Evolutionary conservation across 2,797 vertebrate genomes (phyloP).

Genomic region (Acanthopagrus latus): DNA sequence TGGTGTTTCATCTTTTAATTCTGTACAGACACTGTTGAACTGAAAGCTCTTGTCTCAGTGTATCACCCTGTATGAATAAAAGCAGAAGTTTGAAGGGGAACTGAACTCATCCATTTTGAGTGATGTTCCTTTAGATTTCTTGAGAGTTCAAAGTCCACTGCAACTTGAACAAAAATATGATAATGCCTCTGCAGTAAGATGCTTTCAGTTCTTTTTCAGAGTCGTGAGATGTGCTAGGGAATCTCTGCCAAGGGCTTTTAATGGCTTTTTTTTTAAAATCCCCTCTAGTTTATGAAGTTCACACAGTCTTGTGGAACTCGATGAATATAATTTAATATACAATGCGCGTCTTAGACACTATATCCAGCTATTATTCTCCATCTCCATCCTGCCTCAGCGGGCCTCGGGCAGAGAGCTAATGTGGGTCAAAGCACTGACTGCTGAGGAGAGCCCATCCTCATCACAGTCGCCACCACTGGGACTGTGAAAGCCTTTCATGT

Average conservation of each 20-base stretch:
- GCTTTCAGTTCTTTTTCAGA: conserved; percentile 30
- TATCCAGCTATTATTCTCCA: conserved; percentile 62
- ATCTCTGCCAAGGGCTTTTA: conserved; percentile 51
- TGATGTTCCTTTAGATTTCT: not conserved
- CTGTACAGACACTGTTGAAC: not conserved
- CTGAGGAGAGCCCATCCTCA: conserved; percentile 62
- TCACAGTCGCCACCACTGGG: conserved; percentile 61
- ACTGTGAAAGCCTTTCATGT: conserved; percentile 66
- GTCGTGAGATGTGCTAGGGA: conserved; percentile 15
- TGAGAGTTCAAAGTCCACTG: conserved; percentile 14
- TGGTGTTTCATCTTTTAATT: not conserved
- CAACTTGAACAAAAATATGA: conserved; percentile 21
- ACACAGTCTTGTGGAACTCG: conserved; percentile 47
- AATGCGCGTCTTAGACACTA: conserved; percentile 43
- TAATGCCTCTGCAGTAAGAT: conserved; percentile 15
- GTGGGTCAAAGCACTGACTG: conserved; percentile 74
- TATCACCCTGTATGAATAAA: conserved; percentile 27
- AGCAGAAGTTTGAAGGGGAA: not conserved
- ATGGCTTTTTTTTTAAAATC: conserved; percentile 41
- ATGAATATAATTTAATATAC: conserved; percentile 60
- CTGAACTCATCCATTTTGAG: not conserved
- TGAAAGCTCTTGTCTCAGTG: not conserved
- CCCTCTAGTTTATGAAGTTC: conserved; percentile 63
- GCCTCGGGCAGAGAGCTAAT: conserved; percentile 64
- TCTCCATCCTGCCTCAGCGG: conserved; percentile 39